Conservation (phyloP, 2,797 vertebrate genomes). For the Orestias chungarensis region DNA sequence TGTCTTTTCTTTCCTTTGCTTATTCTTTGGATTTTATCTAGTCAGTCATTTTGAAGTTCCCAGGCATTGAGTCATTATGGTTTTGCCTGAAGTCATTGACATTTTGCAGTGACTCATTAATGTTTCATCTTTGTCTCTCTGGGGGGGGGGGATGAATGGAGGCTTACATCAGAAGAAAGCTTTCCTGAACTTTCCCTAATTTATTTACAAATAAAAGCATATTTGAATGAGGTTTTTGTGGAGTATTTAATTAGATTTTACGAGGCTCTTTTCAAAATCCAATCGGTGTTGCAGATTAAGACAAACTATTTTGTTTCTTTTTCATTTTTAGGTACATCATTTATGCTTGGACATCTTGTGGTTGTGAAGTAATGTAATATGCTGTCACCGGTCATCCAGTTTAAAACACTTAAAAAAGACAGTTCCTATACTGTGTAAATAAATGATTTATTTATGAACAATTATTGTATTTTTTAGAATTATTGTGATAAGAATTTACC, state of each 20-base stretch:
- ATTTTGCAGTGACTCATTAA: conserved; percentile 26
- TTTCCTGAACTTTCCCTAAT: neutral
- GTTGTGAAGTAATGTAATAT: neutral
- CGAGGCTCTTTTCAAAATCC: neutral
- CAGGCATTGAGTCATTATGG: neutral
- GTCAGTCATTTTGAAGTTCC: neutral
- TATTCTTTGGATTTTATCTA: neutral
- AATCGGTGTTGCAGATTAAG: neutral
- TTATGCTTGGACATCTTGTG: neutral
- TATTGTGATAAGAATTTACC: too few relatives aligned
- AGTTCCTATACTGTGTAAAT: neutral
- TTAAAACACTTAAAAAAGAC: neutral
- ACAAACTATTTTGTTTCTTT: neutral
- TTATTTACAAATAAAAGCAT: neutral
- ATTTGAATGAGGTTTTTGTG: conserved; percentile 5
- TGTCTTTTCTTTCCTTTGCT: neutral
- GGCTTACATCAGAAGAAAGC: conserved; percentile 5
- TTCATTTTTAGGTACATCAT: too few relatives aligned
- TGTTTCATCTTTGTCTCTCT: neutral
- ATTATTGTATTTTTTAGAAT: too few relatives aligned
- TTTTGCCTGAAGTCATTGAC: conserved; percentile 17
- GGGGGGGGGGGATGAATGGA: conserved; percentile 7
- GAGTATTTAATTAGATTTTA: neutral
- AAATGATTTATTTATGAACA: neutral
- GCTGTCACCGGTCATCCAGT: neutral